phyloP scores from a whole-genome alignment of 2,797 vertebrate genomes.

The Artibeus lituratus region DNA sequence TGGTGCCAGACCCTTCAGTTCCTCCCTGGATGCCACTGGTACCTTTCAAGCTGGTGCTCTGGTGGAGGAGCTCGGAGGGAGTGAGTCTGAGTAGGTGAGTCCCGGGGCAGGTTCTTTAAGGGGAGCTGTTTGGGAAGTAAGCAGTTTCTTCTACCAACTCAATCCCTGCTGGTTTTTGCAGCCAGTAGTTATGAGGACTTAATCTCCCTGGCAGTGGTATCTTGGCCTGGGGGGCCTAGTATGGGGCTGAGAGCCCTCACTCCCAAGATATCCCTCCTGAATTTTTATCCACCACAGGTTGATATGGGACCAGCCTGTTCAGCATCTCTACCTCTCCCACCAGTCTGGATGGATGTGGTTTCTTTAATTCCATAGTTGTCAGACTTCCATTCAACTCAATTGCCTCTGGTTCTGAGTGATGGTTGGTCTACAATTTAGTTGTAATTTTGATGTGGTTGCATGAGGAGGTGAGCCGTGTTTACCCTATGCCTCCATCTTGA shows the following conservation, averaged over 20 bases:
- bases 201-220: neutral
- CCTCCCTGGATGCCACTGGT: neutral
- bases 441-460: neutral
- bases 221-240: neutral
- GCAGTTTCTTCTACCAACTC: neutral
- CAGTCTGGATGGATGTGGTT: neutral
- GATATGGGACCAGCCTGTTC: too few species aligned
- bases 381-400: neutral
- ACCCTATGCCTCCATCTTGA: neutral
- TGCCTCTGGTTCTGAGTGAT: neutral
- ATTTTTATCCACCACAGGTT: neutral
- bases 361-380: neutral
- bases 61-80: neutral
- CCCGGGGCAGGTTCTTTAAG: neutral
- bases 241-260: neutral
- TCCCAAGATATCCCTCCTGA: neutral
- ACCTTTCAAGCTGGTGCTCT: neutral
- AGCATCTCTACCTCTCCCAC: neutral
- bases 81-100: neutral
- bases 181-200: neutral
- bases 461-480: neutral
- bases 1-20: neutral
- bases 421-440: neutral
- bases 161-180: neutral
- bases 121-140: neutral